These are phyloP conservation scores for Mormyrops boulengeri DNA, from an alignment of 2,797 vertebrate species.

Conservation along the genomic window DNA sequence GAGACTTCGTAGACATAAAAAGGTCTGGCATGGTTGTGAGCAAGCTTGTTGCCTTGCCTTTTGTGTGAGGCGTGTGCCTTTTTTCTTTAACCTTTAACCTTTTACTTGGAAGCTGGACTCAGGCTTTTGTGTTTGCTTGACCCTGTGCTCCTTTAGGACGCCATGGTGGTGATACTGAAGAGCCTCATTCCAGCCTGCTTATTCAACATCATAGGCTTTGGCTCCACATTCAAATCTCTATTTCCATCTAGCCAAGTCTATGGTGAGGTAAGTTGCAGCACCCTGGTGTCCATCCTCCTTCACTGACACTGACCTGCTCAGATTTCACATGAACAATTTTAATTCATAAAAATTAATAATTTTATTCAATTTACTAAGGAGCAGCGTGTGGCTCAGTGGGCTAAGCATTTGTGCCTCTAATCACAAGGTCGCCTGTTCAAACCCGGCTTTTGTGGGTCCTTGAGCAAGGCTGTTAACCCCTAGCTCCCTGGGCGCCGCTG, in stretches of 20 bases:
- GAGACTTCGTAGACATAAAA: neutral
- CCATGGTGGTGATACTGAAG: constrained; percentile 84
- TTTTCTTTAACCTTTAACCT: neutral
- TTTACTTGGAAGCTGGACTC: neutral
- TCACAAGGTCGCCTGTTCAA: too few species aligned
- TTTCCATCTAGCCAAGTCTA: constrained; percentile 82
- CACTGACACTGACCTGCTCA: neutral
- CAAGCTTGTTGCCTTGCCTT: neutral
- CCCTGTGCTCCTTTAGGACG: constrained; percentile 62
- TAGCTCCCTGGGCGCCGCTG: too few species aligned
- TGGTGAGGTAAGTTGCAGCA: constrained; percentile 67
- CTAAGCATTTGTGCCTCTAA: too few species aligned
- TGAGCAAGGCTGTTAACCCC: too few species aligned
- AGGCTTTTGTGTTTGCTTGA: neutral
- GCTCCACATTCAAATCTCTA: constrained; percentile 80
- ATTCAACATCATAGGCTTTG: constrained; percentile 86
- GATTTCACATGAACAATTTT: neutral
- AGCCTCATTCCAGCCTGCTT: constrained; percentile 81
- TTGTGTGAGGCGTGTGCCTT: neutral
- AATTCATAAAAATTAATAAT: too few species aligned
- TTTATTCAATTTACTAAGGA: too few species aligned
- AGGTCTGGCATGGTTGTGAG: neutral
- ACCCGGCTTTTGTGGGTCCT: too few species aligned
- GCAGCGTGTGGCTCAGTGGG: too few species aligned
- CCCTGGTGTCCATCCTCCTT: neutral